Conservation (phyloP, 2,797 vertebrate genomes). For the Siniperca undulata region DNA sequence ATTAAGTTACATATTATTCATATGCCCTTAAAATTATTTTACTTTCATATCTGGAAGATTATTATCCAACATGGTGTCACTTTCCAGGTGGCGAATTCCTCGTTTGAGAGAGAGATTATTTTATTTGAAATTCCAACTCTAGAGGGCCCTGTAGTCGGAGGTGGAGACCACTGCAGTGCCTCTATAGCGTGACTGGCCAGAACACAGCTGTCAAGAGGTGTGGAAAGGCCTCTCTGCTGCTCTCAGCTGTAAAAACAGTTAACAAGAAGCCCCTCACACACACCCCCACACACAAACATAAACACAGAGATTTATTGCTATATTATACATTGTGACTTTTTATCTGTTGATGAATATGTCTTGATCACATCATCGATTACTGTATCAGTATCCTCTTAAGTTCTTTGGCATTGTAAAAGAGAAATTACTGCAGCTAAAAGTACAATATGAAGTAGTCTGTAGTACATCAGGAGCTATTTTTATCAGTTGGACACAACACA, state of each 20-base stretch:
- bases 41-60: not conserved
- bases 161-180: constrained; percentile 46
- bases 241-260: constrained; percentile 85
- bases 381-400: not conserved
- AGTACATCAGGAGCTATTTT: not conserved
- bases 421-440: constrained; percentile 6
- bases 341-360: constrained; percentile 29
- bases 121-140: constrained; percentile 35
- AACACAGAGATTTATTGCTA: not conserved
- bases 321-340: constrained; percentile 26
- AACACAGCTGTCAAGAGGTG: constrained; percentile 83
- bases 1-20: not conserved
- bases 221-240: constrained; percentile 76
- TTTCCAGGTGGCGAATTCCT: not conserved
- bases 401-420: not conserved
- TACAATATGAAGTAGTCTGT: not conserved
- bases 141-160: constrained; percentile 62
- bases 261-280: constrained; percentile 54
- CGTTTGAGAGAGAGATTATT: not conserved
- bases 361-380: constrained; percentile 2
- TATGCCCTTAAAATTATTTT: not conserved
- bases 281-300: constrained; percentile 11
- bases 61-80: not conserved
- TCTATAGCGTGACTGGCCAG: constrained; percentile 74
- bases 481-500: constrained; percentile 9